Evolutionary conservation across 2,888 invertebrate species (phyloP), one percentile per base, ranked within the genome.

Genomic region (Diaperis boleti): DNA sequence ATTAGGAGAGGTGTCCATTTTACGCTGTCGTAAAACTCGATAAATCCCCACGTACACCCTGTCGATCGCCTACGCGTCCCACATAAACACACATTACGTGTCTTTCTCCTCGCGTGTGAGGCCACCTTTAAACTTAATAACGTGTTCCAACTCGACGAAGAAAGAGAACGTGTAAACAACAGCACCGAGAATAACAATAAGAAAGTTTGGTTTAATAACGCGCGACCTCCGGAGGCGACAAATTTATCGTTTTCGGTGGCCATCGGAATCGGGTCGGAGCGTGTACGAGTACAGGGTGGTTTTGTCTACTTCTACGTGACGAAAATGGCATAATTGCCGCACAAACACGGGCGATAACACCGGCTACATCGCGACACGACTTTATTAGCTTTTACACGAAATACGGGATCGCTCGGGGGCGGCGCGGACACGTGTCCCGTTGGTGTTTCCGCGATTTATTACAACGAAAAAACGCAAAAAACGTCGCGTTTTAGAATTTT

Each of bases 41-140:
- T 55, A 55, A 55, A 55, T 55, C 54, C 41, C 42, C 13, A 29
- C 42, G 20, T 55, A 55, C 55, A 56, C 45, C 20, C 10, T 42
- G 31, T 18, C 54, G 54, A 54, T 54, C 54, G 42, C 41, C 54
- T 42, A 41, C 54, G 42, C 54, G 45, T 35, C 44, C 20, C 39
- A 49, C 59, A 59, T 59, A 59, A 59, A 59, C 39, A 47, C 59
- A 49, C 35, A 44, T 56, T 45, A 56, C 45, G 56, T 56, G 56
- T 56, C 45, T 56, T 56, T 56, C 45, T 56, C 56, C 33, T 50
- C 26, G 20, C 47, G 47, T 55, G 42, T 18, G 33, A 56, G 35
- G 35, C 33, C 15, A 17, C 54, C 14, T 54, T 54, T 29, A 44
- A 55, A 55, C 44, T 55, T 55, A 55, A 55, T 55, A 55, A 55